Base-by-base conservation (phyloP, 2,888 invertebrate species). In the Metacarcinus magister region DNA sequence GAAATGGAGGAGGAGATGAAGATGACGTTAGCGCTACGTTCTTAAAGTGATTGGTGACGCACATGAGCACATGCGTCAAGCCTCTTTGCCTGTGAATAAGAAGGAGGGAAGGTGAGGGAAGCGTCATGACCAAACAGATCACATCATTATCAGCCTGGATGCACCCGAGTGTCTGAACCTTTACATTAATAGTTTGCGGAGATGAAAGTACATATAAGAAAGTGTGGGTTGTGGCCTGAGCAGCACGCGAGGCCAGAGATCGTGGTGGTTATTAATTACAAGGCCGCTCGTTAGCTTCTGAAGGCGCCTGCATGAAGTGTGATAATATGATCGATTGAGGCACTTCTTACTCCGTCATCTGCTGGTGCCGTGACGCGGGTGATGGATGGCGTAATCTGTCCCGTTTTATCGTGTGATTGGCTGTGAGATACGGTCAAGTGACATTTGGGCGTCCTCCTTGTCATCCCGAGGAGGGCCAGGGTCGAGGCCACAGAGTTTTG, bases 311-410 rank as follows among this genome's bases (percentile, higher is more conserved):
- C 75, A 75, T 48, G 67, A 16, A 32, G 32, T 95, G 92, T 95
- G 48, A 91, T 95, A 95, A 95, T 95, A 67, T 95, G 92, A 95
- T 92, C 92, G 92, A 95, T 92, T 92, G 75, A 48, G 95, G 92
- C 92, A 46, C 82, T 82, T 94, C 46, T n/a, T 46, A 43, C 28
- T 43, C 91, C n/a, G 89, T 95, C 90, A 75, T 48, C 54, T 44
- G n/a, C n/a, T 8, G 43, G 32, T 39, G 90, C 43, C 46, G 54
- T 91, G 89, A 82, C 95, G 54, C 46, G 60, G 19, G 28, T 95
- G 92, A 95, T 92, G 82, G 95, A 82, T 95, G 54, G 48, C 23
- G n/a, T 48, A 95, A 89, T 48, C 90, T 95, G 32, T 39, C 16
- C 54, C 44, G 43, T 44, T 60, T 82, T 94, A 94, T 94, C 28